Evolutionary conservation across 2,797 vertebrate species (phyloP).

Genomic region (Melanogrammus aeglefinus): DNA sequence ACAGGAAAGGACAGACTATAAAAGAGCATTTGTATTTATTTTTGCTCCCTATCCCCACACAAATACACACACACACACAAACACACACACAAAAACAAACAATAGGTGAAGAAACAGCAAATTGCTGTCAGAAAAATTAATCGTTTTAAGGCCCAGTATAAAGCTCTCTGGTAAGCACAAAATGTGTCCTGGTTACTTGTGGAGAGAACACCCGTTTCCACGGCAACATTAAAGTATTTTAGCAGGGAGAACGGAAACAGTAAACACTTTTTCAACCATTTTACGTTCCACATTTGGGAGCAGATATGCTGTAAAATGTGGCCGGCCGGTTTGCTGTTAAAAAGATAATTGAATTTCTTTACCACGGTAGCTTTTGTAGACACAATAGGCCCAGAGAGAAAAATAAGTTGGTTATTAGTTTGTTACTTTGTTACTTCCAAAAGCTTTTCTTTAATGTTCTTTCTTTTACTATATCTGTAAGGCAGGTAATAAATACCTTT

Average conservation of each 20-base stretch:
- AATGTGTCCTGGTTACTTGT: background rate
- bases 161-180: background rate
- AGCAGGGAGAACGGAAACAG: conserved; percentile 1
- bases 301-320: conserved; percentile 5
- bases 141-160: background rate
- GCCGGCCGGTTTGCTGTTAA: background rate
- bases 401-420: background rate
- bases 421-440: background rate
- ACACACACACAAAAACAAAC: background rate
- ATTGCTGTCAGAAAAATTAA: background rate
- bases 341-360: conserved; percentile 6
- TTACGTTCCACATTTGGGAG: background rate
- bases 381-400: background rate
- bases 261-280: background rate
- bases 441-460: background rate
- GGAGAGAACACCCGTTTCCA: background rate
- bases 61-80: background rate
- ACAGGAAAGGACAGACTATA: background rate
- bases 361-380: background rate
- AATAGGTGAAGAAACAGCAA: background rate
- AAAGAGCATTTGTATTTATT: too few relatives aligned
- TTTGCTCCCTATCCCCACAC: background rate
- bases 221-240: background rate
- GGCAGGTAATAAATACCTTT: background rate
- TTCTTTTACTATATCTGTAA: background rate